Conservation (phyloP, 2,888 invertebrate species). For the Invenusta paracnida region DNA sequence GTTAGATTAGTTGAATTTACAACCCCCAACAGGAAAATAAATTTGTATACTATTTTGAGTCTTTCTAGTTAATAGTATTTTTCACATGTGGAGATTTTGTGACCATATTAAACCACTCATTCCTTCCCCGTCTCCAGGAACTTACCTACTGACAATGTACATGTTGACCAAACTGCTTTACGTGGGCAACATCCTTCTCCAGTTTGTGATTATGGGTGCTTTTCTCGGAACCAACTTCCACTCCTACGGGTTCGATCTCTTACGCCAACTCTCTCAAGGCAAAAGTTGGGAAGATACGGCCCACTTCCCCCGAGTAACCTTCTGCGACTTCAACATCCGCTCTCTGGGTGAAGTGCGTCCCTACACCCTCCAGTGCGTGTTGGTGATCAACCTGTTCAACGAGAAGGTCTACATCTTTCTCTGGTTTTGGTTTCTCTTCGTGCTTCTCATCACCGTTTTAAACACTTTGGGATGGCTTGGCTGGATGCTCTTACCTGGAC, state of each 20-base stretch:
- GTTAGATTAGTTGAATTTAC: too few relatives aligned
- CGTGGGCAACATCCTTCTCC: constrained; percentile 59
- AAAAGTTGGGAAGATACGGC: constrained; percentile 53
- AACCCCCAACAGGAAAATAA: too few relatives aligned
- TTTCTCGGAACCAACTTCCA: constrained; percentile 60
- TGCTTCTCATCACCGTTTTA: constrained; percentile 1
- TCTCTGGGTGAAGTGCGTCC: constrained; percentile 51
- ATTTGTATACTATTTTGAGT: too few relatives aligned
- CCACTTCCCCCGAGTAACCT: constrained; percentile 57
- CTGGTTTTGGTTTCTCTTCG: constrained; percentile 26
- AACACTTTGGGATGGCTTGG: constrained; percentile 22
- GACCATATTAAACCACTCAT: too few relatives aligned
- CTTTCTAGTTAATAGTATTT: too few relatives aligned
- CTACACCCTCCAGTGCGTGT: constrained; percentile 50
- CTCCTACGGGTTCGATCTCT: constrained; percentile 60
- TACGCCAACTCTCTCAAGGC: constrained; percentile 60
- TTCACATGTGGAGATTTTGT: too few relatives aligned
- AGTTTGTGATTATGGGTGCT: constrained; percentile 61
- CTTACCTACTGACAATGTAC: constrained; percentile 49
- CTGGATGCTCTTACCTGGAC: neutral
- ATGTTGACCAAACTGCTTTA: constrained; percentile 59
- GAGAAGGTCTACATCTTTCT: constrained; percentile 39
- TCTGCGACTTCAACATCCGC: constrained; percentile 58
- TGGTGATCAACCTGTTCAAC: constrained; percentile 51
- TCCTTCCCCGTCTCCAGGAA: too few relatives aligned